Percentiles rank a stretch among this genome's conserved stretches.
phyloP scores from a whole-genome alignment of 2,113 vertebrate species.

The Macroglossus sobrinus region DNA sequence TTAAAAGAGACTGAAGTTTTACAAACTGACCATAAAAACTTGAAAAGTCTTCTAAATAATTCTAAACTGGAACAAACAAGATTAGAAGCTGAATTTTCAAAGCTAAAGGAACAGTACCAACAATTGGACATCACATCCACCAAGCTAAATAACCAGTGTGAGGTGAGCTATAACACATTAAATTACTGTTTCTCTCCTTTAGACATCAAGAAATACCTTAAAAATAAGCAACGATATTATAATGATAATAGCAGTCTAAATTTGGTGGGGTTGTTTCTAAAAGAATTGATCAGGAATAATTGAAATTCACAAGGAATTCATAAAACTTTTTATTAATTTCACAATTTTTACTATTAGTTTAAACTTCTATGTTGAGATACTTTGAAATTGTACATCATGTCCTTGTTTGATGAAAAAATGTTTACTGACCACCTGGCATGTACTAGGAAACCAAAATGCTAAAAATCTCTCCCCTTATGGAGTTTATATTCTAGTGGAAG shows the following conservation, averaged over 20 bases:
- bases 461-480: not conserved
- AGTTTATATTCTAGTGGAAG: not conserved
- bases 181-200: not conserved
- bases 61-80: conserved; percentile 96
- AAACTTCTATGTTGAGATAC: not conserved
- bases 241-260: not conserved
- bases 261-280: not conserved
- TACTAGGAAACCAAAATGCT: not conserved
- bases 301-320: conserved; percentile 30
- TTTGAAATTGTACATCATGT: not conserved
- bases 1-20: conserved; percentile 93
- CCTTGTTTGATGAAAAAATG: conserved; percentile 31
- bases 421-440: not conserved
- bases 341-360: conserved; percentile 4
- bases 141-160: conserved; percentile 97
- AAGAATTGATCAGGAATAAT: not conserved
- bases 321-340: conserved; percentile 32
- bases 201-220: not conserved
- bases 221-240: not conserved
- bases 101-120: conserved; percentile 95
- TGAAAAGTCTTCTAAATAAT: conserved; percentile 92
- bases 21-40: conserved; percentile 94
- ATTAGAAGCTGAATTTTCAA: conserved; percentile 96
- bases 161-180: conserved; percentile 82
- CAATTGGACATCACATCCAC: conserved; percentile 97